Percentiles rank a stretch among this genome's conserved stretches.
Conservation (phyloP, 92 coral and sea anemone genomes). For the Bergia sp. region DNA sequence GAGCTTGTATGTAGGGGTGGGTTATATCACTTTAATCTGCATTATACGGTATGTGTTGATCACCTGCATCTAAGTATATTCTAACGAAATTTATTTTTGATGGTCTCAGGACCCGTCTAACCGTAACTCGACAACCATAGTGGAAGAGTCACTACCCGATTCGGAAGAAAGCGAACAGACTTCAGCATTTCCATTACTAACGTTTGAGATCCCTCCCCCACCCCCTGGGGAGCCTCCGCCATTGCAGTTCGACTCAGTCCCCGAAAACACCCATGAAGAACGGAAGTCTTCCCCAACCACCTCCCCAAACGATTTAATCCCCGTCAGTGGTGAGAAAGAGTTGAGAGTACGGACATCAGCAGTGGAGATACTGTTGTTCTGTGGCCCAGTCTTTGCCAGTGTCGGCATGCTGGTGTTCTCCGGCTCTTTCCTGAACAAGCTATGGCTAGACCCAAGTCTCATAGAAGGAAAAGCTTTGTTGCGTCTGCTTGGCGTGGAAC, state of each 20-base stretch:
- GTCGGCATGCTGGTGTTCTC: conserved; percentile 40
- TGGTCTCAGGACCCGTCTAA: conserved; percentile 18
- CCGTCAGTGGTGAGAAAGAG: neutral
- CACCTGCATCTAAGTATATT: neutral
- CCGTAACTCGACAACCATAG: conserved; percentile 26
- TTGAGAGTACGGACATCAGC: conserved; percentile 2
- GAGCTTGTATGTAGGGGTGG: neutral
- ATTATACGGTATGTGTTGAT: neutral
- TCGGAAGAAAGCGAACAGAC: neutral
- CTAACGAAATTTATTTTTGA: neutral
- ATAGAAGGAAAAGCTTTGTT: conserved; percentile 10
- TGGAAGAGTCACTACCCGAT: neutral
- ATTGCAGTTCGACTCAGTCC: neutral
- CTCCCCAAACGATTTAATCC: neutral
- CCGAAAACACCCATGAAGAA: neutral
- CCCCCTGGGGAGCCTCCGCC: conserved; percentile 49
- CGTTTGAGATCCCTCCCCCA: conserved; percentile 43
- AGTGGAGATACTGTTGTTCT: conserved; percentile 1
- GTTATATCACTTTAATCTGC: too few species aligned
- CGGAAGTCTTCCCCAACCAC: neutral
- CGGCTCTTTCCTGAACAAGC: conserved; percentile 11
- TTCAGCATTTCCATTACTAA: neutral
- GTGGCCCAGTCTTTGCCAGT: conserved; percentile 15
- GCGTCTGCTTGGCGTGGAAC: conserved; percentile 33
- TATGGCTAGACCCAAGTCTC: conserved; percentile 34